Base-by-base conservation (phyloP, 2,797 vertebrate species). In the Darevskia nairensis region DNA sequence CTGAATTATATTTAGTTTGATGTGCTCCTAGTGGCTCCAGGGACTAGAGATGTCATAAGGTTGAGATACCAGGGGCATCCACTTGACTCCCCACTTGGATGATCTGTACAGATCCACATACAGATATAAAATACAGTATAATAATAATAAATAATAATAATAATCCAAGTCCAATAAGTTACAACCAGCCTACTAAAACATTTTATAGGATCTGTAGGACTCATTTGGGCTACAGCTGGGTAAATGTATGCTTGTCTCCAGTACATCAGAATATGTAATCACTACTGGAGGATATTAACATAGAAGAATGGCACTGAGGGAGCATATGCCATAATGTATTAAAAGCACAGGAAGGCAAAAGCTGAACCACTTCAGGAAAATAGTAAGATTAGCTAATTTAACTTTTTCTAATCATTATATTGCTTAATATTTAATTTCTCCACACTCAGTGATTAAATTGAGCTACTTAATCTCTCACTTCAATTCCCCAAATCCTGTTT, bases 351-450 rank as follows among this genome's bases (percentile, higher is more conserved):
- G 59, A 64, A 81, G 6, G 59, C 59, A 64, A 80, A 80, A 80
- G n/a, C 19, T 61, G n/a, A 80, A 80, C n/a, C 59, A 27, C 59
- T 64, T 66, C 13, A 55, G 41, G 44, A 86, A 80, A 64, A n/a
- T 17, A 27, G 77, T 3, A 68, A 81, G 44, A 61, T 79, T 79
- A 79, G 39, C 84, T 32, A 86, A n/a, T 44, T 69, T 77, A 55
- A 86, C 69, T n/a, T 69, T 78, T 71, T 80, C 75, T 86, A 44
- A 77, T 69, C 75, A 86, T 80, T 64, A 79, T 2, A 86, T 66
- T 80, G 85, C 76, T 71, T 80, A 86, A 80, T 80, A 80, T 86
- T 86, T 86, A 35, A 71, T 80, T 80, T 86, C n/a, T 71, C 77
- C 76, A 71, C 29, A 66, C 64, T 69, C 44, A 55, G 61, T 86